Conservation (phyloP, 1,140 invertebrate species). For the Anthonomus grandis region DNA sequence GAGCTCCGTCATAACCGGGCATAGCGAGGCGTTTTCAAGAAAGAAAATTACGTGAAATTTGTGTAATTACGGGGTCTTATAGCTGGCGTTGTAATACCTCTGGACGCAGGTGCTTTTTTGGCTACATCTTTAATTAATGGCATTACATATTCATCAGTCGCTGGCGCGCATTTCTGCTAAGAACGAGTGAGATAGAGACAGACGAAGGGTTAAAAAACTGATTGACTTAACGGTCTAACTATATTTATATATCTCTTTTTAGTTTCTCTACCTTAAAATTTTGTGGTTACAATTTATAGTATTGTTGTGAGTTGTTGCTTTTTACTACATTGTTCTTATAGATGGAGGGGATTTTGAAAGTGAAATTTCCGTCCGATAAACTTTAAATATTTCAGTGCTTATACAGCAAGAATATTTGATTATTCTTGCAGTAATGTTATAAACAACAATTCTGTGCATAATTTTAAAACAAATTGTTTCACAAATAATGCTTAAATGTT, state of each 20-base stretch:
- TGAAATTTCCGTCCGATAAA: too few relatives aligned
- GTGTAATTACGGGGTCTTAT: slow-evolving; percentile 43
- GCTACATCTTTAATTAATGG: slow-evolving; percentile 48
- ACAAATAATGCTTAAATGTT: too few relatives aligned
- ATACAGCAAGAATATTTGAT: too few relatives aligned
- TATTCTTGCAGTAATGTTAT: too few relatives aligned
- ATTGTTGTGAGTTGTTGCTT: too few relatives aligned
- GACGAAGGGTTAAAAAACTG: slow-evolving; percentile 26
- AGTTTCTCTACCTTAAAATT: slow-evolving; percentile 13
- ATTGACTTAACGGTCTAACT: slow-evolving; percentile 18
- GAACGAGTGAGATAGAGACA: slow-evolving; percentile 3
- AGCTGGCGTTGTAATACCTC: slow-evolving; percentile 43
- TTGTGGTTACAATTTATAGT: too few relatives aligned
- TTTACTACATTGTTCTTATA: too few relatives aligned
- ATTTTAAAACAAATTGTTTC: too few relatives aligned
- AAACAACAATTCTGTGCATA: too few relatives aligned
- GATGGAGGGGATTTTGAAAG: too few relatives aligned
- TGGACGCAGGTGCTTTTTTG: slow-evolving; percentile 45
- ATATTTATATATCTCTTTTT: slow-evolving; percentile 14
- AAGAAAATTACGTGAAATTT: slow-evolving; percentile 48
- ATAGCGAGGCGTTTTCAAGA: slow-evolving; percentile 18
- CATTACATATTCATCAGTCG: slow-evolving; percentile 49
- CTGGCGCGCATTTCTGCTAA: not conserved
- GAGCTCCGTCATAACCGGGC: slow-evolving; percentile 10
- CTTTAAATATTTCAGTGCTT: too few relatives aligned